Evolutionary conservation across 2,888 invertebrate genomes (phyloP), one percentile per base, ranked within the genome.

Genomic region (Melolontha melolontha): DNA sequence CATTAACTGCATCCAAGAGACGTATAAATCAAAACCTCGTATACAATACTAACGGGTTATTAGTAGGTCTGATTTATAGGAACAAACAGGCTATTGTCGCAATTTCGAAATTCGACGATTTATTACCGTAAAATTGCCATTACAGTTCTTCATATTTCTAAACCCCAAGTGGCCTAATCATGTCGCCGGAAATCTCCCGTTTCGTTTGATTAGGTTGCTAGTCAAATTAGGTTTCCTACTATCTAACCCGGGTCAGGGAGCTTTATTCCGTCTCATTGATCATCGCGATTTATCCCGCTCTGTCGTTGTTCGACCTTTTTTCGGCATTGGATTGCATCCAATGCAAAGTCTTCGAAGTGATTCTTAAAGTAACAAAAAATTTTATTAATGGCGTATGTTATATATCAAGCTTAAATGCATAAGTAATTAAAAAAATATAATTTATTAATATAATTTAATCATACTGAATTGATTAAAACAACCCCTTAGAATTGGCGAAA

Each of bases 131-230:
- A 62, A 62, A 62, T 62, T 62, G 47, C 59, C 59, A 62, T 62
- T 27, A 62, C 44, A 62, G 59, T 62, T 62, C 49, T 62, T 62
- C 59, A 62, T 62, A 62, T 62, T 62, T 62, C 59, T 62, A 71
- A 72, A 68, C 70, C 74, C 72, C 74, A 71, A 72, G 73, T 70
- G 74, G 65, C 74, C 70, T 73, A 74, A 74, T 74, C 74, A 74
- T 57, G 68, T 67, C 69, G 66, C 69, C 69, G 68, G 57, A 68
- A 68, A 66, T 67, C 69, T 74, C 74, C 51, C 62, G 73, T 74
- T 74, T 68, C 74, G 51, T 68, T 66, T 73, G 73, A 74, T 73
- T 74, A 71, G 67, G 68, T 71, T 68, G 63, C 62, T 55, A 70
- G 70, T 71, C 70, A 72, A 74, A 73, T 74, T 74, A 70, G 65